phyloP scores from a whole-genome alignment of 1,140 invertebrate genomes.

The Agraylea sexmaculata region DNA sequence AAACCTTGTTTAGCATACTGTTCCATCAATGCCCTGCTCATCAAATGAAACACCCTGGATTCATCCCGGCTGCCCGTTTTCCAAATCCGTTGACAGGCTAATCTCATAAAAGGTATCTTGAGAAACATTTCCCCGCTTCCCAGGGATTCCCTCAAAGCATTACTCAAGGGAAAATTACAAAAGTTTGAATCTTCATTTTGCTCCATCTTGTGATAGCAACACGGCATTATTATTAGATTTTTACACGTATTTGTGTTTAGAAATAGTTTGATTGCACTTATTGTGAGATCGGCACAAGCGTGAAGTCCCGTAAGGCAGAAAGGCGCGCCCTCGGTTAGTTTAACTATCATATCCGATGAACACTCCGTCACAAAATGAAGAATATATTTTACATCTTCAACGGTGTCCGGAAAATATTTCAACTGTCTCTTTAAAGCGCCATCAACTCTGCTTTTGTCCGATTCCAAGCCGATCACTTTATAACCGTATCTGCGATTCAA shows the following conservation, averaged over 20 bases:
- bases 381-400: conserved; percentile 43
- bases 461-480: conserved; percentile 63
- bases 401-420: conserved; percentile 40
- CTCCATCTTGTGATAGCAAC: conserved; percentile 73
- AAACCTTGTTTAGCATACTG: conserved; percentile 16
- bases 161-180: conserved; percentile 16
- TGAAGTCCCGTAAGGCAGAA: conserved; percentile 42
- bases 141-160: conserved; percentile 4
- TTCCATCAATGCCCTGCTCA: conserved; percentile 18
- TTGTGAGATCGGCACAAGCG: conserved; percentile 72
- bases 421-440: conserved; percentile 50
- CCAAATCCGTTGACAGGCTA: conserved; percentile 16
- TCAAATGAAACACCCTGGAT: conserved; percentile 12
- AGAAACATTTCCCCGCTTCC: conserved; percentile 6
- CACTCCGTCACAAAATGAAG: conserved; percentile 41
- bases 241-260: conserved; percentile 44
- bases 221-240: conserved; percentile 61
- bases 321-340: conserved; percentile 10
- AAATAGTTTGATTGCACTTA: conserved; percentile 61
- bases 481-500: conserved; percentile 50
- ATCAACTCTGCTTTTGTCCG: conserved; percentile 45
- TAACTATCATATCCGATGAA: conserved; percentile 36
- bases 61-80: not conserved
- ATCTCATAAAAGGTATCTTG: conserved; percentile 16
- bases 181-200: not conserved